Evolutionary conservation across 2,888 invertebrate genomes (phyloP).

Genomic region (Rhagonycha fulva): DNA sequence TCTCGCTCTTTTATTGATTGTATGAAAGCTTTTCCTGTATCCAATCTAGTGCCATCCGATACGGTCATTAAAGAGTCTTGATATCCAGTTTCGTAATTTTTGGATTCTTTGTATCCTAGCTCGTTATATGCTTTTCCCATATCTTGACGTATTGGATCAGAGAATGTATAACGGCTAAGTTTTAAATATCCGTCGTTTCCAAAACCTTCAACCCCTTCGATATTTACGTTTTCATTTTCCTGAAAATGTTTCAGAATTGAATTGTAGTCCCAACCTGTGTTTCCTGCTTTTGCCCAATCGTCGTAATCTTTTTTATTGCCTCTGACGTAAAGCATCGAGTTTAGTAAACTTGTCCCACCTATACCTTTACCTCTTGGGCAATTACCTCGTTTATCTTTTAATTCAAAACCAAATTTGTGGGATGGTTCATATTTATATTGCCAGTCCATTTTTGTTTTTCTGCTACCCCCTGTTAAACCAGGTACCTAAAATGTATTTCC

Average conservation of each 20-base stretch:
- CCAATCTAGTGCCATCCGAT: conserved; percentile 51
- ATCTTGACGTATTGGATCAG: conserved; percentile 12
- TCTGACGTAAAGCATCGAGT: conserved; percentile 89
- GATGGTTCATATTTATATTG: conserved; percentile 40
- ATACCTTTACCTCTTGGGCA: conserved; percentile 89
- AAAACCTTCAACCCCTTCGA: conserved; percentile 10
- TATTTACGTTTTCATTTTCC: conserved; percentile 76
- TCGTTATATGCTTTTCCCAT: conserved; percentile 24
- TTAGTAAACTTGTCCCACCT: conserved; percentile 84
- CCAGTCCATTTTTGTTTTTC: conserved; percentile 45
- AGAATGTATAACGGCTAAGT: not conserved
- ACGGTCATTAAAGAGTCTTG: conserved; percentile 35
- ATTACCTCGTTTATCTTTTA: conserved; percentile 82
- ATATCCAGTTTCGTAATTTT: conserved; percentile 60
- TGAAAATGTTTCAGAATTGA: conserved; percentile 80
- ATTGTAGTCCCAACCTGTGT: conserved; percentile 83
- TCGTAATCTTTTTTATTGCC: conserved; percentile 87
- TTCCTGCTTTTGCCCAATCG: conserved; percentile 80
- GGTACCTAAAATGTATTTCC: conserved; percentile 35
- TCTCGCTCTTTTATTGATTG: conserved; percentile 55
- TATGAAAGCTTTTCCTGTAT: conserved; percentile 53
- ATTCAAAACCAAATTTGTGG: conserved; percentile 63
- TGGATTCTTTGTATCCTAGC: conserved; percentile 55
- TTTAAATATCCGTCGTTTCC: conserved; percentile 25
- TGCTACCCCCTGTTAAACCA: conserved; percentile 42